A percentile compares a stretch with the other conserved stretches of the same genome.
phyloP scores from a whole-genome alignment of 1,140 invertebrate genomes.

The Hydropsyche tenuis region DNA sequence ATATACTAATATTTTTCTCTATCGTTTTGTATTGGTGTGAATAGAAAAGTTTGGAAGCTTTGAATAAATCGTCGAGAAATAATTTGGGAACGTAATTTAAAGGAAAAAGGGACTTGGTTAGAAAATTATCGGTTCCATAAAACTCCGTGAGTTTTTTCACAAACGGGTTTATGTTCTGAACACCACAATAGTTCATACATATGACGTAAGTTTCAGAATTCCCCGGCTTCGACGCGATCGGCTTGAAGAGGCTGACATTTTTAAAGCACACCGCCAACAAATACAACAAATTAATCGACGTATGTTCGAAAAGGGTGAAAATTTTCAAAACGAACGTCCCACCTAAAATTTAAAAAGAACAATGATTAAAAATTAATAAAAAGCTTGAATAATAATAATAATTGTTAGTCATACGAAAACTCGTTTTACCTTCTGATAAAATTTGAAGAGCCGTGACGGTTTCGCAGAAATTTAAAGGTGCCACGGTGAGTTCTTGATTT shows the following conservation, averaged over 20 bases:
- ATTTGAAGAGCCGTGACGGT: constrained; percentile 75
- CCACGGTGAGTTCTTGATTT: constrained; percentile 83
- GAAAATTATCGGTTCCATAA: constrained; percentile 60
- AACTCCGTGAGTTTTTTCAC: constrained; percentile 60
- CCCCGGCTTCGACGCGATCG: constrained; percentile 88
- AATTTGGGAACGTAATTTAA: constrained; percentile 66
- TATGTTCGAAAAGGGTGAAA: constrained; percentile 89
- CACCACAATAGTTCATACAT: constrained; percentile 71
- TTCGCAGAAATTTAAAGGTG: constrained; percentile 83
- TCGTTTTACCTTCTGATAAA: constrained; percentile 63
- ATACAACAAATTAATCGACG: constrained; percentile 81
- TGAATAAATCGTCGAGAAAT: constrained; percentile 74
- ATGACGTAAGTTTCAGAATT: constrained; percentile 94
- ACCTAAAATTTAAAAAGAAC: constrained; percentile 64
- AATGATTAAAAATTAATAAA: constrained; percentile 28
- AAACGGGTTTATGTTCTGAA: constrained; percentile 56
- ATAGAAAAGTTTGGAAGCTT: constrained; percentile 70
- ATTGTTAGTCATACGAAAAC: neutral
- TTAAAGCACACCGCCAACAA: constrained; percentile 78
- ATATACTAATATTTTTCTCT: constrained; percentile 68
- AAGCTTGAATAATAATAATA: neutral
- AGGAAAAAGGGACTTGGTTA: constrained; percentile 66
- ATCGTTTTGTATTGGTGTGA: constrained; percentile 70
- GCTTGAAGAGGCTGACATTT: constrained; percentile 81
- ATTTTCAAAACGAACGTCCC: constrained; percentile 90